Conservation (phyloP, 2,888 invertebrate genomes). For the Athalia circularis region DNA sequence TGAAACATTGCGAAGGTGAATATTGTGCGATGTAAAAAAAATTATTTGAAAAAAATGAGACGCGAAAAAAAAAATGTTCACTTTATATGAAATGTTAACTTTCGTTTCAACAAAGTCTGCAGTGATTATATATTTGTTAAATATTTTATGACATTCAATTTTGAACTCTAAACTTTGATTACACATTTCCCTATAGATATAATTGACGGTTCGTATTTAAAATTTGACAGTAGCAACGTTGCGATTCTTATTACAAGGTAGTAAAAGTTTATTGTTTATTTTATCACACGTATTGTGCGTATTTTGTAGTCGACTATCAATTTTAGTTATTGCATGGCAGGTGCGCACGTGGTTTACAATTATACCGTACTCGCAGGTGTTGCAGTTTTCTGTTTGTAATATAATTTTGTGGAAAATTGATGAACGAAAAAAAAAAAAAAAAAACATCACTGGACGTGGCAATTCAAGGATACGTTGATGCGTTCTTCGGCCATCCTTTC, state of each 20-base stretch:
- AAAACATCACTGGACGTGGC: no score
- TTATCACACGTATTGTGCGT: not conserved
- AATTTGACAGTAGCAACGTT: not conserved
- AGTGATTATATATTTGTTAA: not conserved
- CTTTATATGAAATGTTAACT: not conserved
- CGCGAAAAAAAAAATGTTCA: not conserved
- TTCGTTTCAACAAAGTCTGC: constrained; percentile 2
- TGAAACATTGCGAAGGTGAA: constrained; percentile 14
- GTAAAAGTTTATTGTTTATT: not conserved
- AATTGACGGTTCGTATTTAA: not conserved
- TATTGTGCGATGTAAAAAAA: constrained; percentile 12
- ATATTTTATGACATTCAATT: constrained; percentile 30
- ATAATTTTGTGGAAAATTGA: no score
- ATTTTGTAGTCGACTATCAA: no score
- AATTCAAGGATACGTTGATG: not conserved
- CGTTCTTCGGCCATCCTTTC: not conserved
- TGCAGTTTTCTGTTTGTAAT: no score
- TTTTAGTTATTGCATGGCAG: no score
- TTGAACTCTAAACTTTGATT: constrained; percentile 14
- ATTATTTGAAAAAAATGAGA: not conserved
- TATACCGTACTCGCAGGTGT: no score
- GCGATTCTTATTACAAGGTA: constrained; percentile 1
- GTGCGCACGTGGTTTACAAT: no score
- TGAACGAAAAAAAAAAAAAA: no score
- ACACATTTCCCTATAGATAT: not conserved